Percentiles rank a stretch among this genome's conserved stretches.
Evolutionary conservation across 2,888 invertebrate genomes (phyloP).

Genomic region (Carpatolechia fugitivella): DNA sequence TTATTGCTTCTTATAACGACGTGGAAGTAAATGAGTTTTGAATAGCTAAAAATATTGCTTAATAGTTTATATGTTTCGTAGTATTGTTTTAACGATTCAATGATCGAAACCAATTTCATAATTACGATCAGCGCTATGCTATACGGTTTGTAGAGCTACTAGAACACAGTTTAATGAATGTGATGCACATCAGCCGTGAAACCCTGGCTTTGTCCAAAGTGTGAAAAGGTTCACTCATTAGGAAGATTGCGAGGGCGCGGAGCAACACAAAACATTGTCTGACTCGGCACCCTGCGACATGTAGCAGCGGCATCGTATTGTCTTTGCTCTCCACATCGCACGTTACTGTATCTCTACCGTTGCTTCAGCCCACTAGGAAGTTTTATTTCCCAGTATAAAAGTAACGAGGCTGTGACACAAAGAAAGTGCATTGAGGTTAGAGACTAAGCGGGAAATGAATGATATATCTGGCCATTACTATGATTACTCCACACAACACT

Average conservation of each 20-base stretch:
- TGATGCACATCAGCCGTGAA: slow-evolving; percentile 72
- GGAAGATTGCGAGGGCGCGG: slow-evolving; percentile 76
- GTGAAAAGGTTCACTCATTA: slow-evolving; percentile 79
- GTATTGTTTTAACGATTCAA: too few species aligned
- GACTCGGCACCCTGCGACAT: slow-evolving; percentile 30
- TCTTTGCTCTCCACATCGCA: slow-evolving; percentile 34
- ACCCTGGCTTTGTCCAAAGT: slow-evolving; percentile 71
- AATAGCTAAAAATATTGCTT: background rate
- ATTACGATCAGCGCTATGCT: too few species aligned
- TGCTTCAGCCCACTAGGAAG: slow-evolving; percentile 54
- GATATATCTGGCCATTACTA: slow-evolving; percentile 54
- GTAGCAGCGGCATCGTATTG: slow-evolving; percentile 53
- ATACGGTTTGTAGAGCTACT: slow-evolving; percentile 30
- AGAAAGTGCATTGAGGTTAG: slow-evolving; percentile 65
- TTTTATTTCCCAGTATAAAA: slow-evolving; percentile 56
- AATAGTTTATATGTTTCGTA: background rate
- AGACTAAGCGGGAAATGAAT: slow-evolving; percentile 47
- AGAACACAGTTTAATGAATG: slow-evolving; percentile 44
- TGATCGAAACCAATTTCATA: too few species aligned
- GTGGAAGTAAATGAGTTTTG: slow-evolving; percentile 1
- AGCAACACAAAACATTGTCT: slow-evolving; percentile 62
- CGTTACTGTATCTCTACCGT: slow-evolving; percentile 53
- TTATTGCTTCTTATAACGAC: background rate
- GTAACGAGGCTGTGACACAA: slow-evolving; percentile 54
- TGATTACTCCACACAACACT: slow-evolving; percentile 37